Evolutionary conservation across 2,797 vertebrate species (phyloP).

Genomic region (Sebastes matsubarae): DNA sequence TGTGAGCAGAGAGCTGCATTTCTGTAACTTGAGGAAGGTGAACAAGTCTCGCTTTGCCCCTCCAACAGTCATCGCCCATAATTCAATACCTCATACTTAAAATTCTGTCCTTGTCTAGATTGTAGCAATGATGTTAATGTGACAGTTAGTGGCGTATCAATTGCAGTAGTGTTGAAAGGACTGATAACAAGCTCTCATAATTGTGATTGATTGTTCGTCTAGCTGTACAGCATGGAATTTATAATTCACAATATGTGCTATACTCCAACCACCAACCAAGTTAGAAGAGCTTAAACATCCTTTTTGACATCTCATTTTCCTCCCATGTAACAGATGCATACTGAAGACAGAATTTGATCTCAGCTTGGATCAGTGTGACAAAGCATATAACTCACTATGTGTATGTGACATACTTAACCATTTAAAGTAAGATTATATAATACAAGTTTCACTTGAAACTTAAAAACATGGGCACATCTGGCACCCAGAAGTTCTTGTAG

Average conservation of each 20-base stretch:
- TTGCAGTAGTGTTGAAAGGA: neutral
- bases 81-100: neutral
- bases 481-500: neutral
- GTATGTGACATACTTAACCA: neutral
- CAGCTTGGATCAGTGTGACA: neutral
- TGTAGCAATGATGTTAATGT: neutral
- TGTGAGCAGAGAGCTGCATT: neutral
- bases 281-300: neutral
- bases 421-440: neutral
- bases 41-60: constrained; percentile 33
- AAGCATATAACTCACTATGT: neutral
- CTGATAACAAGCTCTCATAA: neutral
- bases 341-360: neutral
- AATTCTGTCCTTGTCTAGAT: neutral
- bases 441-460: neutral
- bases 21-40: constrained; percentile 12
- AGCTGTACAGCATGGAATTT: neutral
- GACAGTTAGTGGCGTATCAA: neutral
- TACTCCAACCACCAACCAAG: neutral
- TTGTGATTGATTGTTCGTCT: neutral
- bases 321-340: neutral
- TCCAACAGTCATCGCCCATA: neutral
- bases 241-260: neutral
- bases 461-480: neutral
- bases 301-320: neutral